Evolutionary conservation across 2,797 vertebrate species (phyloP).

Genomic region (Falco peregrinus): DNA sequence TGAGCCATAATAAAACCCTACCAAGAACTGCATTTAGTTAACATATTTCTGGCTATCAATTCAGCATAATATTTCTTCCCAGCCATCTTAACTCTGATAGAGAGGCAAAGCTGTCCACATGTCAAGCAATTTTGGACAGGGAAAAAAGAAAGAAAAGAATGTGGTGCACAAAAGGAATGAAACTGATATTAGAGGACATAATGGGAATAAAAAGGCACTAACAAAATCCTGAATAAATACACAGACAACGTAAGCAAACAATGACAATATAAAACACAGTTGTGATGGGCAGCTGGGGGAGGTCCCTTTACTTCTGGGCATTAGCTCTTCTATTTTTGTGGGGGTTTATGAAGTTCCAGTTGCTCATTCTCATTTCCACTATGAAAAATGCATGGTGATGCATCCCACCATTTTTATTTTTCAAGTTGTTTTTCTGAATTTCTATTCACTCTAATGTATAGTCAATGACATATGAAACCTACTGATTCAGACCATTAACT

Average conservation of each 20-base stretch:
- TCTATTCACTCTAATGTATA: neutral
- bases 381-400: fast-evolving
- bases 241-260: neutral
- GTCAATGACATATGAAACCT: neutral
- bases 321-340: neutral
- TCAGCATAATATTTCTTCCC: neutral
- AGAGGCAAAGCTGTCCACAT: neutral
- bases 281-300: neutral
- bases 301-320: neutral
- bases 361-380: neutral
- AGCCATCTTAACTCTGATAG: neutral
- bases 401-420: neutral
- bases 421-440: neutral
- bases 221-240: neutral
- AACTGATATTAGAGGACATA: neutral
- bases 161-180: neutral
- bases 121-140: neutral
- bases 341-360: neutral
- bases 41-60: neutral
- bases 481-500: neutral
- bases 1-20: neutral
- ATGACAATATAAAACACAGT: neutral
- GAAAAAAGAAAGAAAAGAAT: neutral
- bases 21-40: neutral
- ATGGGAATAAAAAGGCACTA: neutral